Evolutionary conservation across 2,113 vertebrate species (phyloP).

Genomic region (Nyctereutes procyonoides): DNA sequence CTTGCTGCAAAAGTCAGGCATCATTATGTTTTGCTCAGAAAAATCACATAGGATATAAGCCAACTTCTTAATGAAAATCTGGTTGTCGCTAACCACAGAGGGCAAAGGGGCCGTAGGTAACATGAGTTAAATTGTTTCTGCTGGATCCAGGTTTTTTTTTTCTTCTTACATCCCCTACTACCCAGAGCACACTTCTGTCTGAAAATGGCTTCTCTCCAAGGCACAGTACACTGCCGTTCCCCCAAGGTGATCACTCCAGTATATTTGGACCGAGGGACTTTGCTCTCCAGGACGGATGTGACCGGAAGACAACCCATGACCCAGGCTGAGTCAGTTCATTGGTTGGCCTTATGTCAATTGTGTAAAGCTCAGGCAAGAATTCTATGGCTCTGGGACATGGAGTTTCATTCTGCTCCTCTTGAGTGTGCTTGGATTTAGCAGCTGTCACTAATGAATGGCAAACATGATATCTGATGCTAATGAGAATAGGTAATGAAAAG

Average conservation of each 20-base stretch:
- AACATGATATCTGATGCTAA: background rate
- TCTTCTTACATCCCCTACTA: background rate
- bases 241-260: background rate
- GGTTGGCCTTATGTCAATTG: background rate
- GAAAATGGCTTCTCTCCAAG: background rate
- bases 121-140: background rate
- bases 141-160: background rate
- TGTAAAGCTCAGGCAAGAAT: background rate
- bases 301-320: rapidly evolving
- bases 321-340: background rate
- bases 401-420: background rate
- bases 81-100: background rate
- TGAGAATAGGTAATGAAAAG: background rate
- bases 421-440: background rate
- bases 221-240: background rate
- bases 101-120: background rate
- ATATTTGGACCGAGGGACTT: background rate
- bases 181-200: background rate
- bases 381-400: background rate
- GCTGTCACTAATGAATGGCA: background rate
- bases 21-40: background rate
- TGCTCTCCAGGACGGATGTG: background rate
- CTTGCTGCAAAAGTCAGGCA: background rate
- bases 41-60: background rate
- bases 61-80: slow-evolving; percentile 36